Conservation (phyloP, 2,113 vertebrate species). For the Sorex fumeus region DNA sequence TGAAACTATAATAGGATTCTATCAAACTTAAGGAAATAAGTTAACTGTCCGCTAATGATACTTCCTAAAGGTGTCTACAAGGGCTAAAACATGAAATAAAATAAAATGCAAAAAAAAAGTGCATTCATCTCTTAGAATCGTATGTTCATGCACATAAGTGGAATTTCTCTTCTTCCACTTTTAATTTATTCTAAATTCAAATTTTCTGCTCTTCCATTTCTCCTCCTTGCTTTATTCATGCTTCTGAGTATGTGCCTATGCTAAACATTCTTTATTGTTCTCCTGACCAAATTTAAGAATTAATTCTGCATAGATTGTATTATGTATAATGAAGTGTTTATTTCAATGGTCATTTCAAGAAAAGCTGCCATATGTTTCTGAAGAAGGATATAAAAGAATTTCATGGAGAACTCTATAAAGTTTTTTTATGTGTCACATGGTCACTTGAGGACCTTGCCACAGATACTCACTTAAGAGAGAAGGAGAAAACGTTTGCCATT, state of each 20-base stretch:
- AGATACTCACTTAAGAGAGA: background rate
- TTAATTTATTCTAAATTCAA: background rate
- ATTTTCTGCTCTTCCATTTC: background rate
- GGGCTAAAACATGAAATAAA: slow-evolving; percentile 50
- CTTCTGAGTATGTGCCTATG: background rate
- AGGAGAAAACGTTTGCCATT: no score
- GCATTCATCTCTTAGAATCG: background rate
- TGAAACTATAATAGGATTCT: slow-evolving; percentile 73
- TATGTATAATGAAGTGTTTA: background rate
- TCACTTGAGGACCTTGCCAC: rapidly evolving
- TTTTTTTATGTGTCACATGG: rapidly evolving
- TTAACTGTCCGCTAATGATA: slow-evolving; percentile 67
- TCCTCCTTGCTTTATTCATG: background rate
- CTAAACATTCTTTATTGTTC: background rate
- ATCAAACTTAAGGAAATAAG: slow-evolving; percentile 69
- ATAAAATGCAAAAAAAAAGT: slow-evolving; percentile 50
- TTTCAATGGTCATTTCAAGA: background rate
- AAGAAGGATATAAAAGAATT: background rate
- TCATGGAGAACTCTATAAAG: background rate
- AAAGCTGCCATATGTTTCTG: background rate
- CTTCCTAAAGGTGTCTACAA: slow-evolving; percentile 55
- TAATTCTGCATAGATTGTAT: background rate
- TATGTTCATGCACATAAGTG: no score
- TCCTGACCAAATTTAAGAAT: background rate
- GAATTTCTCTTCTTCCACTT: background rate